Evolutionary conservation across 2,888 invertebrate genomes (phyloP), one percentile per base, ranked within the genome.

Genomic region (Cerastoderma edule): DNA sequence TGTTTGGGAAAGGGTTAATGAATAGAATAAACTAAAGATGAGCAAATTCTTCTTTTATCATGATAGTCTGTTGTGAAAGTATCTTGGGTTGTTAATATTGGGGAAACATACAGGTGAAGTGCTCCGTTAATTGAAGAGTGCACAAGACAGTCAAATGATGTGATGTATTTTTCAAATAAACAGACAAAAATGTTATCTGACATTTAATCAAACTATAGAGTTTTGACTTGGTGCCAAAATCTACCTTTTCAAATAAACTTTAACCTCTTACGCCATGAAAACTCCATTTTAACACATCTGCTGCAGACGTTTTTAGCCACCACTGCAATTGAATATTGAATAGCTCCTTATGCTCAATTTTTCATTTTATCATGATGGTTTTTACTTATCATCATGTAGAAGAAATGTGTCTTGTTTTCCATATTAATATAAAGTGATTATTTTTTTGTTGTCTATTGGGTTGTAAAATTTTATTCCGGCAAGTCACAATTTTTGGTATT

Each of bases 181-280:
- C 50, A 50, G 50, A 50, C 50, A 50, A 50, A 50, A 22, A 50
- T 50, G n/a, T 50, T 50, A 50, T 50, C 50, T 10, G 50, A 2
- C 50, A n/a, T 50, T 22, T 22, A 50, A 50, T 50, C 50, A 50
- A 50, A 50, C n/a, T 10, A n/a, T 50, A 22, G 10, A 22, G 22
- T 50, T 50, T 50, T 39, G 16, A 39, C 39, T 39, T 50, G 5
- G n/a, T 50, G 50, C 50, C 50, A 50, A 50, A 50, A 46, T n/a
- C 46, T 46, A 46, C 46, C 46, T 46, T 16, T 46, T 46, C n/a
- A n/a, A n/a, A n/a, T n/a, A n/a, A 46, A 46, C n/a, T 46, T 46
- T 46, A 46, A 46, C 46, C n/a, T 3, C 1, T 46, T 46, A 5
- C n/a, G n/a, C n/a, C 16, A 46, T 46, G 46, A 46, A 1, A 19